phyloP scores from a whole-genome alignment of 2,113 vertebrate genomes.

The Paedocypris sp. region DNA sequence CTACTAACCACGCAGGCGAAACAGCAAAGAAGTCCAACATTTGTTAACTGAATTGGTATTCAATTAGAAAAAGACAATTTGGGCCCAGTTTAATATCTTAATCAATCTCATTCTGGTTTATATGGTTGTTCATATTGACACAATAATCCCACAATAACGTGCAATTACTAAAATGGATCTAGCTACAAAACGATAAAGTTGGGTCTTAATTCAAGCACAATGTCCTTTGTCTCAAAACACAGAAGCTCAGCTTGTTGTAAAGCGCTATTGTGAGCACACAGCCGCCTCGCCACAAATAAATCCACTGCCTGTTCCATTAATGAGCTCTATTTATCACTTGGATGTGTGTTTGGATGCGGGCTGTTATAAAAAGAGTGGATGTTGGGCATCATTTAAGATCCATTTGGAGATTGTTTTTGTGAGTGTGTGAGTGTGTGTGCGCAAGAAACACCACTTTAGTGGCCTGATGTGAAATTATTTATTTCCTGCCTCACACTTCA shows the following conservation, averaged over 20 bases:
- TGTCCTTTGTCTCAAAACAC: constrained; percentile 57
- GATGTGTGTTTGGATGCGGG: constrained; percentile 12
- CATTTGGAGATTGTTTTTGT: constrained; percentile 20
- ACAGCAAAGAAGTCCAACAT: background rate
- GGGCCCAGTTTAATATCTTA: no score
- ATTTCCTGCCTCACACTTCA: background rate
- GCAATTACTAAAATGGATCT: constrained; percentile 14
- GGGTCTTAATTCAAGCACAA: constrained; percentile 51
- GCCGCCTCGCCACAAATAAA: constrained; percentile 40
- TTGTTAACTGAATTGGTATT: background rate
- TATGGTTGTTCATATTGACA: background rate
- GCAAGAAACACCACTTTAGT: background rate
- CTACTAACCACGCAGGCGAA: background rate
- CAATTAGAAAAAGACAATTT: background rate
- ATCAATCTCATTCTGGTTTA: background rate
- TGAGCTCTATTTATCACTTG: constrained; percentile 20
- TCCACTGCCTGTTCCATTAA: constrained; percentile 15
- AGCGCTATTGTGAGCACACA: constrained; percentile 21
- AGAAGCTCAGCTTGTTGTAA: constrained; percentile 36
- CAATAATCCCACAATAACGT: constrained; percentile 20
- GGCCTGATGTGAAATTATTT: background rate
- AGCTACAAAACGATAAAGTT: constrained; percentile 15
- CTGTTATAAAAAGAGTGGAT: constrained; percentile 4
- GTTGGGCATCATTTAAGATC: constrained; percentile 24
- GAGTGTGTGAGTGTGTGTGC: background rate